Conservation (phyloP, 2,888 invertebrate genomes). For the Villa cingulata region DNA sequence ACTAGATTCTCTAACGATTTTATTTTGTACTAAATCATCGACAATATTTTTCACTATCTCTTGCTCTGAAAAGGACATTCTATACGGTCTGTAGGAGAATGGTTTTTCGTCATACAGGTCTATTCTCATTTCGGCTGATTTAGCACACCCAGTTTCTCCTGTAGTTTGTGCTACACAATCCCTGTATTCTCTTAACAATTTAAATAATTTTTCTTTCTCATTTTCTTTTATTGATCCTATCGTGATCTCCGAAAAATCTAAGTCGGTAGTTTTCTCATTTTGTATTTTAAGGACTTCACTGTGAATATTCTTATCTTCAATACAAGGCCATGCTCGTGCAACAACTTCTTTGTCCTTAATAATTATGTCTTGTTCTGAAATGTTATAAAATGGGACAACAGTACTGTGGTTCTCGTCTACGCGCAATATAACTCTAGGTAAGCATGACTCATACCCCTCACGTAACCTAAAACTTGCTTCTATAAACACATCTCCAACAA, state of each 20-base stretch:
- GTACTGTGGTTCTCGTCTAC: not conserved
- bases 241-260: not conserved
- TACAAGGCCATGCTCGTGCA: not conserved
- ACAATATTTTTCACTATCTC: not conserved
- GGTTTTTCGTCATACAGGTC: constrained; percentile 4
- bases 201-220: not conserved
- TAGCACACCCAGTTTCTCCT: constrained; percentile 6
- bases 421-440: not conserved
- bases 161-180: not conserved
- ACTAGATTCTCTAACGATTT: not conserved
- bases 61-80: too few relatives aligned
- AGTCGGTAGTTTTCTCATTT: not conserved
- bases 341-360: not conserved
- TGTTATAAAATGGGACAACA: not conserved
- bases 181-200: not conserved
- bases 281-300: too few relatives aligned
- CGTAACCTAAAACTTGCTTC: not conserved
- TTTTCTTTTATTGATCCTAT: not conserved
- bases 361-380: not conserved
- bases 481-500: not conserved
- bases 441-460: not conserved
- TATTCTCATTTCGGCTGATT: constrained; percentile 16
- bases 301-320: too few relatives aligned
- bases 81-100: not conserved
- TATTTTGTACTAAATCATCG: not conserved